These are phyloP conservation scores for Dioctria rufipes DNA, from an alignment of 2,888 invertebrate species.

Conservation along the genomic window DNA sequence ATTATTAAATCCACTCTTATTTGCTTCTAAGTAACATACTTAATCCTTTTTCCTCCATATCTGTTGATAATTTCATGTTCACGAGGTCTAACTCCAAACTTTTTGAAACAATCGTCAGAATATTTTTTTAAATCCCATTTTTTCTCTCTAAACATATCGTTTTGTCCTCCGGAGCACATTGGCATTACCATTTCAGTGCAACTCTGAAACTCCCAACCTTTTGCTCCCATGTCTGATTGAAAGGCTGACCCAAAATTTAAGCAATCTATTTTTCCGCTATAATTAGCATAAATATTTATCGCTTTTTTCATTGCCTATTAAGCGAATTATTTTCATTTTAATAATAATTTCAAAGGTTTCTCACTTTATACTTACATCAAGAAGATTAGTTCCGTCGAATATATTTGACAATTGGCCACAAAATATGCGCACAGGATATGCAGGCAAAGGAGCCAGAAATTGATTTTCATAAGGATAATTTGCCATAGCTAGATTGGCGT, in stretches of 20 bases:
- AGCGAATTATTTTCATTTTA: background rate
- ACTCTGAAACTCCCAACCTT: slow-evolving; percentile 88
- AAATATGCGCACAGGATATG: slow-evolving; percentile 82
- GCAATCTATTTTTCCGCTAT: slow-evolving; percentile 81
- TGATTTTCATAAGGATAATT: slow-evolving; percentile 93
- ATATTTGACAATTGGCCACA: slow-evolving; percentile 73
- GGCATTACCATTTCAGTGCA: slow-evolving; percentile 99
- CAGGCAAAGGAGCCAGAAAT: slow-evolving; percentile 88
- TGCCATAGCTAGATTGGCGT: slow-evolving; percentile 90
- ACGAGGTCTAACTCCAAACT: slow-evolving; percentile 80
- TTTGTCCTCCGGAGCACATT: slow-evolving; percentile 82
- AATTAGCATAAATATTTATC: slow-evolving; percentile 85
- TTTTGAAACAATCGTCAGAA: slow-evolving; percentile 79
- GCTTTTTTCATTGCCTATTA: slow-evolving; percentile 77
- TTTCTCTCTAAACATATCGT: slow-evolving; percentile 87
- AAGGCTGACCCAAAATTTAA: slow-evolving; percentile 77
- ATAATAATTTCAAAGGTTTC: background rate
- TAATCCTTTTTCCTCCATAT: slow-evolving; percentile 86
- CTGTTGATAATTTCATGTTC: slow-evolving; percentile 78
- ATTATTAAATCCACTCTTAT: too few species aligned
- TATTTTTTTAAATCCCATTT: slow-evolving; percentile 82
- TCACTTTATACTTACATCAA: slow-evolving; percentile 57
- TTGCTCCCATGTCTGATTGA: slow-evolving; percentile 75
- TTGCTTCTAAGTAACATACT: slow-evolving; percentile 59
- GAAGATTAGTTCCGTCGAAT: slow-evolving; percentile 58